phyloP scores from a whole-genome alignment of 2,113 vertebrate species.

The Hypomesus transpacificus region DNA sequence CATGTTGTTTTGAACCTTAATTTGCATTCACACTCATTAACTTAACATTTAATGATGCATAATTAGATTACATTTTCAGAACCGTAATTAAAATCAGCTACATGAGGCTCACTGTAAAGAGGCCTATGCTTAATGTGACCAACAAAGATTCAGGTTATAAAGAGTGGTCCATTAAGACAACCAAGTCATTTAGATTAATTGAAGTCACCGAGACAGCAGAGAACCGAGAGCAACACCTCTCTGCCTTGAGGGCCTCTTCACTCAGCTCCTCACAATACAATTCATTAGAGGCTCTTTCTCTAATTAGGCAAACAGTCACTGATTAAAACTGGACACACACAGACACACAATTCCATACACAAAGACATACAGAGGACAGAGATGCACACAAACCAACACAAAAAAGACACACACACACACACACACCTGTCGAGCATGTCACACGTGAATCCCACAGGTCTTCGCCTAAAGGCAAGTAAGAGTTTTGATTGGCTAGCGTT shows the following conservation, averaged over 20 bases:
- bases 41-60: too few species aligned
- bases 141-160: background rate
- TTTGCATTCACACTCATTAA: too few species aligned
- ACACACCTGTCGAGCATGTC: background rate
- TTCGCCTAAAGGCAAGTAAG: constrained; percentile 1
- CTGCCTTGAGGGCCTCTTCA: constrained; percentile 45
- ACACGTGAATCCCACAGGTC: too few species aligned
- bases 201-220: constrained; percentile 22
- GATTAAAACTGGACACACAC: constrained; percentile 42
- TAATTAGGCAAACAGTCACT: constrained; percentile 50
- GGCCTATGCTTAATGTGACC: background rate
- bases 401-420: background rate
- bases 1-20: too few species aligned
- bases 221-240: constrained; percentile 48
- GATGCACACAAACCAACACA: background rate
- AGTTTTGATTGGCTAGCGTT: constrained; percentile 34
- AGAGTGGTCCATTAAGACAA: constrained; percentile 28
- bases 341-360: background rate
- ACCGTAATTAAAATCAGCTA: too few species aligned
- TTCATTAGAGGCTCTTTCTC: constrained; percentile 52
- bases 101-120: background rate
- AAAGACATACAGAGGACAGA: background rate
- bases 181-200: constrained; percentile 46
- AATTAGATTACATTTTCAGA: too few species aligned
- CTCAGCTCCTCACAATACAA: constrained; percentile 49